Percentiles rank a stretch among this genome's conserved stretches.
These are phyloP conservation scores for Temnothorax unifasciatus DNA, from an alignment of 2,888 invertebrate genomes.

Conservation along the genomic window DNA sequence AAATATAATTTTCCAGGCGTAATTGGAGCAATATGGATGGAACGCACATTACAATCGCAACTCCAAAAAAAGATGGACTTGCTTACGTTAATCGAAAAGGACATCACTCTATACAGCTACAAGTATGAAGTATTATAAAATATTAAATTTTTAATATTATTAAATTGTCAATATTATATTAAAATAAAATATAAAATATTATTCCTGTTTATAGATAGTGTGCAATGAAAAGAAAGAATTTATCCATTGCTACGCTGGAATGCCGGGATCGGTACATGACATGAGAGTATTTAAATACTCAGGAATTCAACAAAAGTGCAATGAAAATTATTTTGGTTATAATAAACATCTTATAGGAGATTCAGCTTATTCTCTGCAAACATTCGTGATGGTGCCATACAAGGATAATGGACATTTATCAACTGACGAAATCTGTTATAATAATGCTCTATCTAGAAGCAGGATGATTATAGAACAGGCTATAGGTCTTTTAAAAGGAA, in stretches of 20 bases:
- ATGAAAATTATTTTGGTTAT: too few relatives aligned
- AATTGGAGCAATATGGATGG: background rate
- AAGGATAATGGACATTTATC: too few relatives aligned
- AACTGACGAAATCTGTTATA: too few relatives aligned
- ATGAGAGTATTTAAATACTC: background rate
- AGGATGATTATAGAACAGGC: background rate
- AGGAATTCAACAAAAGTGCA: too few relatives aligned
- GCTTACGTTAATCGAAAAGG: background rate
- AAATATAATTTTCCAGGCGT: background rate
- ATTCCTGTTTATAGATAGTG: background rate
- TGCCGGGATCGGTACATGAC: background rate
- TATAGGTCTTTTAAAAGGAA: slow-evolving; percentile 4
- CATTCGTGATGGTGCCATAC: too few relatives aligned
- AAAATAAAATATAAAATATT: background rate
- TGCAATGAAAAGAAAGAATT: background rate
- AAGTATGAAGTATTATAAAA: background rate
- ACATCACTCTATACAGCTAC: background rate
- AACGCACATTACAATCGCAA: background rate
- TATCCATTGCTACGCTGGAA: background rate
- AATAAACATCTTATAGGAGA: too few relatives aligned
- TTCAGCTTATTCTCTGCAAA: too few relatives aligned
- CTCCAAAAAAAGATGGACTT: background rate
- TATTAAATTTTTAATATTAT: background rate
- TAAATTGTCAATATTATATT: background rate
- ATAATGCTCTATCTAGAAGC: too few relatives aligned